phyloP scores from a whole-genome alignment of 2,797 vertebrate species.

The Alauda arvensis region DNA sequence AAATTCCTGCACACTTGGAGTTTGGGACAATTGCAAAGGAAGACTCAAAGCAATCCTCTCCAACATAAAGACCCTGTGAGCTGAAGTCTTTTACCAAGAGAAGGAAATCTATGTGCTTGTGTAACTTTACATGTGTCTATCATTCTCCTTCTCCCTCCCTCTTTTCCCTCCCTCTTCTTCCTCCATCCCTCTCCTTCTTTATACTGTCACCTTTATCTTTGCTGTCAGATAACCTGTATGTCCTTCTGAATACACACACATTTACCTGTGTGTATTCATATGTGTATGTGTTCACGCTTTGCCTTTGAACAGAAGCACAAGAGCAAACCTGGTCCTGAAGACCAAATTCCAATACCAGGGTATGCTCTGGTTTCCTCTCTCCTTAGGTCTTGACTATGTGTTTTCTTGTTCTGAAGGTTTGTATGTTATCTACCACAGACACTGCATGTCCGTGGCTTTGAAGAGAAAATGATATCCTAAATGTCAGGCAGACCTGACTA shows the following conservation, averaged over 20 bases:
- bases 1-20: neutral
- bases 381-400: neutral
- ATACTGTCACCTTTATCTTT: neutral
- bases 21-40: neutral
- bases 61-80: neutral
- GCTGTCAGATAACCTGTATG: no score
- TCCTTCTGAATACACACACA: neutral
- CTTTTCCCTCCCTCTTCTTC: no score
- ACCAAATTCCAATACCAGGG: neutral
- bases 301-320: neutral
- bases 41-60: neutral
- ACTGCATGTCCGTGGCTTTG: neutral
- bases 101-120: neutral
- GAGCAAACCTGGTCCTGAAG: neutral
- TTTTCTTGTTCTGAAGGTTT: neutral
- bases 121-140: neutral
- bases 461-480: neutral
- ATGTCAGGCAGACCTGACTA: neutral
- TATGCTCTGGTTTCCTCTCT: neutral
- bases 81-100: fast-evolving
- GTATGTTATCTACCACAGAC: neutral
- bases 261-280: neutral
- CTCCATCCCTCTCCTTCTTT: neutral
- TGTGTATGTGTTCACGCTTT: no score
- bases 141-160: neutral